Evolutionary conservation across 2,797 vertebrate genomes (phyloP).

Genomic region (Peromyscus eremicus): DNA sequence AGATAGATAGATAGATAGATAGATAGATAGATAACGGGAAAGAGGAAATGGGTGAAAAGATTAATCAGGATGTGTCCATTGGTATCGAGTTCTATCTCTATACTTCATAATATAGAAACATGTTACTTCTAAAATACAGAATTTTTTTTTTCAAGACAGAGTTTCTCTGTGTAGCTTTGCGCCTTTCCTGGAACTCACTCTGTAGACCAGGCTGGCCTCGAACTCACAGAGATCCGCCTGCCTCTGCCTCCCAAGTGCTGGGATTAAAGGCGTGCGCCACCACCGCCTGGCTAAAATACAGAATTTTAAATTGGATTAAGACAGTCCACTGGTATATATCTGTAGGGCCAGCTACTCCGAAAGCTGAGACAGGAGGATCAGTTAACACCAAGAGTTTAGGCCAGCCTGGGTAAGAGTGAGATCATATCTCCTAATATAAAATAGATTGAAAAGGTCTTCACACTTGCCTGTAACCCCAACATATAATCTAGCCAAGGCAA

Average conservation of each 20-base stretch:
- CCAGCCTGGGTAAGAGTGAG: neutral
- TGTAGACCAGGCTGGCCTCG: no score
- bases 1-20: neutral
- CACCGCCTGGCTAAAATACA: neutral
- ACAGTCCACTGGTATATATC: no score
- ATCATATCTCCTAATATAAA: neutral
- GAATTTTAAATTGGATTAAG: neutral
- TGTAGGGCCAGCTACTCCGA: neutral
- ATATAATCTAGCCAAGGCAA: neutral
- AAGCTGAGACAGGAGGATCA: neutral
- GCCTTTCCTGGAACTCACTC: no score
- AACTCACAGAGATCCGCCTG: no score
- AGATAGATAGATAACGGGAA: neutral
- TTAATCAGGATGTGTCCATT: neutral
- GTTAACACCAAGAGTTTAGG: neutral
- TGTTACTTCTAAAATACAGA: neutral
- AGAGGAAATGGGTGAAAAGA: neutral
- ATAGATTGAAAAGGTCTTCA: neutral
- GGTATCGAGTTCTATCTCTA: neutral
- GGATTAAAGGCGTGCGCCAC: no score
- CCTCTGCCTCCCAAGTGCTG: no score
- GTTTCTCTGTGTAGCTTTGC: no score
- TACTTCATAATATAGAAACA: neutral
- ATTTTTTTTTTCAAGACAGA: no score
- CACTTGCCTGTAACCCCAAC: neutral